These are phyloP conservation scores for Phylloscopus whistleri DNA, from an alignment of 2,113 vertebrate genomes.

Conservation along the genomic window DNA sequence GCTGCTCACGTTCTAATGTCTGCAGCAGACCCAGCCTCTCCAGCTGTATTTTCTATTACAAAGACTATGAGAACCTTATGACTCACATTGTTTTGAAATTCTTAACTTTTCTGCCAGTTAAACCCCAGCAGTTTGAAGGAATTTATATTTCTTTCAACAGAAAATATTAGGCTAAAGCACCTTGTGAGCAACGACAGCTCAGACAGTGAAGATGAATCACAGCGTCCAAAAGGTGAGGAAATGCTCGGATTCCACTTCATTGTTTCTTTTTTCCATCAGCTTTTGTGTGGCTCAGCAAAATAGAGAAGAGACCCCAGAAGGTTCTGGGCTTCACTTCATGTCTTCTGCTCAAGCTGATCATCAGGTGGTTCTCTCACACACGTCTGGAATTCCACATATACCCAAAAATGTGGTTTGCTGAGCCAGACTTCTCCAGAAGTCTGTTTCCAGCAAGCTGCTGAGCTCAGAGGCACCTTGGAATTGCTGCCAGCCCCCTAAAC, in stretches of 20 bases:
- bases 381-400: background rate
- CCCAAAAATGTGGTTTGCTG: background rate
- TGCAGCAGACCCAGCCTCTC: background rate
- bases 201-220: slow-evolving; percentile 88
- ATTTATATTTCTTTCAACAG: slow-evolving; percentile 71
- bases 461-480: background rate
- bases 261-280: background rate
- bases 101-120: background rate
- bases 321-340: background rate
- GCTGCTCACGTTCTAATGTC: background rate
- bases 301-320: background rate
- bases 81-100: background rate
- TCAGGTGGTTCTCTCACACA: background rate
- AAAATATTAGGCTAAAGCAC: slow-evolving; percentile 89
- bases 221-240: slow-evolving; percentile 82
- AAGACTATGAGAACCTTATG: background rate
- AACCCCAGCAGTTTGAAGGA: background rate
- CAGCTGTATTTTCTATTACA: background rate
- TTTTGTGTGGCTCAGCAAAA: background rate
- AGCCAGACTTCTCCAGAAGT: background rate
- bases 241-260: background rate
- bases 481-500: background rate
- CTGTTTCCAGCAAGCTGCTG: background rate
- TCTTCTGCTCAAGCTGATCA: background rate
- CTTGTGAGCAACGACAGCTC: slow-evolving; percentile 87